Evolutionary conservation across 2,888 invertebrate species (phyloP).

Genomic region (Odontothrips loti): DNA sequence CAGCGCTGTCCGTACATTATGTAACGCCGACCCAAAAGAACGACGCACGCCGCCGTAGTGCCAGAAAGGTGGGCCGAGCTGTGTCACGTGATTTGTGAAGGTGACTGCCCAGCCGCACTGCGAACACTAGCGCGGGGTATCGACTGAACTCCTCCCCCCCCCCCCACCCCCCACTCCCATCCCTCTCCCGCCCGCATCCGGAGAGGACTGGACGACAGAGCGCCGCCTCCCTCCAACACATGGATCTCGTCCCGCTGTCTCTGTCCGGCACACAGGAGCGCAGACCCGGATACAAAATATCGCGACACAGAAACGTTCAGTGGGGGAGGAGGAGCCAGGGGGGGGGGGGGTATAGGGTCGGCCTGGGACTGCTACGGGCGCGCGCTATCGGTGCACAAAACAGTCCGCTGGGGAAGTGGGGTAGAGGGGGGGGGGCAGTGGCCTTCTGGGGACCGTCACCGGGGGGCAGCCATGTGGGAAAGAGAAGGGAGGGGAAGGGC

Average conservation of each 20-base stretch:
- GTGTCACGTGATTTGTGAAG: too few relatives aligned
- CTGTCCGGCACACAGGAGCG: neutral
- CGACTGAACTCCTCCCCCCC: too few relatives aligned
- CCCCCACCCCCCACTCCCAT: too few relatives aligned
- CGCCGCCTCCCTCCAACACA: neutral
- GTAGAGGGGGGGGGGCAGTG: neutral
- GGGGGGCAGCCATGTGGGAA: neutral
- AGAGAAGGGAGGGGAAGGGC: neutral
- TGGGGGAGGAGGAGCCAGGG: neutral
- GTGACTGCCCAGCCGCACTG: too few relatives aligned
- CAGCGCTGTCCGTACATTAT: too few relatives aligned
- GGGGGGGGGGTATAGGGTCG: neutral
- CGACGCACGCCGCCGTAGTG: too few relatives aligned
- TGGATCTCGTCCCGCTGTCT: neutral
- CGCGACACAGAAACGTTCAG: neutral
- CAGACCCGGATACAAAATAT: neutral
- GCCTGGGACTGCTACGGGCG: neutral
- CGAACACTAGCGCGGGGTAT: too few relatives aligned
- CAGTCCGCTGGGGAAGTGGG: neutral
- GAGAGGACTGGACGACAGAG: neutral
- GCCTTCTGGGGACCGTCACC: neutral
- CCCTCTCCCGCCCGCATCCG: too few relatives aligned
- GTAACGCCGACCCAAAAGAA: too few relatives aligned
- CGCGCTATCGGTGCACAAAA: slow-evolving; percentile 1
- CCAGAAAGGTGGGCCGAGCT: too few relatives aligned